Percentiles rank a stretch among this genome's conserved stretches.
phyloP scores from a whole-genome alignment of 2,888 invertebrate species.

The Crematogaster levior region DNA sequence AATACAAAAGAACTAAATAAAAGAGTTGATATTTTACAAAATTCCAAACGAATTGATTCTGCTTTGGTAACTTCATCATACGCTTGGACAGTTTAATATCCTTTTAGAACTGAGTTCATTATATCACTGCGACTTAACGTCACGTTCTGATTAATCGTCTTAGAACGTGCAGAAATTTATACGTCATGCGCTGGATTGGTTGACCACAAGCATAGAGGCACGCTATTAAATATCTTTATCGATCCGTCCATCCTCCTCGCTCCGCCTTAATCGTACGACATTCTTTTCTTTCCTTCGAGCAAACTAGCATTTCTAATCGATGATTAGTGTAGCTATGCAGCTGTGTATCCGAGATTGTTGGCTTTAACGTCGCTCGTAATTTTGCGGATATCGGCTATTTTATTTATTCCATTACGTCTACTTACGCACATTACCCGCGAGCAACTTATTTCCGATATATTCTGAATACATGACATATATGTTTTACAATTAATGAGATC shows the following conservation, averaged over 20 bases:
- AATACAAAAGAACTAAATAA: no score
- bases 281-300: conserved; percentile 49
- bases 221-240: conserved; percentile 69
- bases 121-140: conserved; percentile 7
- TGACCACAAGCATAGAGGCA: conserved; percentile 35
- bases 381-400: not conserved
- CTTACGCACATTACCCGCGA: not conserved
- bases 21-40: not conserved
- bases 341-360: not conserved
- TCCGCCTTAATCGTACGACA: conserved; percentile 38
- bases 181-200: conserved; percentile 65
- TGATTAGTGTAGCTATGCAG: conserved; percentile 55
- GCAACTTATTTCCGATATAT: not conserved
- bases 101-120: not conserved
- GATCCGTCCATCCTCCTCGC: conserved; percentile 49
- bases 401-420: not conserved
- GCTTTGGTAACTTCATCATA: not conserved
- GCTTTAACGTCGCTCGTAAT: not conserved
- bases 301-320: conserved; percentile 60
- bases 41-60: not conserved
- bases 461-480: not conserved
- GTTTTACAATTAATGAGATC: not conserved
- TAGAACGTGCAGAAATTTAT: conserved; percentile 63
- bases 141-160: conserved; percentile 61
- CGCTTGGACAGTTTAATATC: not conserved